Percentiles rank a stretch among this genome's conserved stretches.
Evolutionary conservation across 2,113 vertebrate genomes (phyloP).

Genomic region (Pyrgilauda ruficollis): DNA sequence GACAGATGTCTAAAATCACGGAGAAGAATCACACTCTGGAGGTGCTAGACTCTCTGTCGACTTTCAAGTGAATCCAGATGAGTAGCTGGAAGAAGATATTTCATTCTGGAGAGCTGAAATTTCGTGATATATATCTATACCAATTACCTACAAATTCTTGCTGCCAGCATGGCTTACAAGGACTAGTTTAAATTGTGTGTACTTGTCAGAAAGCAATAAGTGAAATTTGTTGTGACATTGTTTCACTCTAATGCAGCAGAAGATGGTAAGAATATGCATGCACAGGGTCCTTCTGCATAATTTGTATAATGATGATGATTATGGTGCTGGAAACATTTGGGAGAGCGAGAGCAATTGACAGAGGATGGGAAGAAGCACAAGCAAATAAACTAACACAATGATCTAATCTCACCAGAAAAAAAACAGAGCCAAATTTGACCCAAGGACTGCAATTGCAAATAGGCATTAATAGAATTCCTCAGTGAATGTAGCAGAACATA

Average conservation of each 20-base stretch:
- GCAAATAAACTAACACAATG: slow-evolving; percentile 25
- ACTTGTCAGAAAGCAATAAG: not conserved
- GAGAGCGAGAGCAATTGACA: slow-evolving; percentile 31
- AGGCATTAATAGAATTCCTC: slow-evolving; percentile 45
- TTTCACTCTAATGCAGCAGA: slow-evolving; percentile 36
- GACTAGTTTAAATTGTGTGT: not conserved
- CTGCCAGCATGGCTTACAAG: not conserved
- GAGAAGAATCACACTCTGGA: not conserved
- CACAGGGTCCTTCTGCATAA: not conserved
- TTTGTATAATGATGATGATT: slow-evolving; percentile 40
- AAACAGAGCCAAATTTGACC: slow-evolving; percentile 13
- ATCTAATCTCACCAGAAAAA: slow-evolving; percentile 12
- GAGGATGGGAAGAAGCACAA: not conserved
- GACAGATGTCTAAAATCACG: not conserved
- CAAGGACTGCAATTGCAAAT: slow-evolving; percentile 41
- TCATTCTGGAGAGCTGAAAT: not conserved
- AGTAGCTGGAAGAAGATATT: not conserved
- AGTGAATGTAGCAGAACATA: slow-evolving; percentile 32
- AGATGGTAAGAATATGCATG: slow-evolving; percentile 27
- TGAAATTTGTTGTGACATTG: slow-evolving; percentile 34
- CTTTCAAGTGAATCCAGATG: not conserved
- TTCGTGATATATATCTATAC: not conserved
- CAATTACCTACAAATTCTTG: not conserved
- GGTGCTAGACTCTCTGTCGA: not conserved
- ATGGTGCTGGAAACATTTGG: slow-evolving; percentile 27